These are phyloP conservation scores for Triplophysa siluroides DNA, from an alignment of 2,113 vertebrate species.

Conservation along the genomic window DNA sequence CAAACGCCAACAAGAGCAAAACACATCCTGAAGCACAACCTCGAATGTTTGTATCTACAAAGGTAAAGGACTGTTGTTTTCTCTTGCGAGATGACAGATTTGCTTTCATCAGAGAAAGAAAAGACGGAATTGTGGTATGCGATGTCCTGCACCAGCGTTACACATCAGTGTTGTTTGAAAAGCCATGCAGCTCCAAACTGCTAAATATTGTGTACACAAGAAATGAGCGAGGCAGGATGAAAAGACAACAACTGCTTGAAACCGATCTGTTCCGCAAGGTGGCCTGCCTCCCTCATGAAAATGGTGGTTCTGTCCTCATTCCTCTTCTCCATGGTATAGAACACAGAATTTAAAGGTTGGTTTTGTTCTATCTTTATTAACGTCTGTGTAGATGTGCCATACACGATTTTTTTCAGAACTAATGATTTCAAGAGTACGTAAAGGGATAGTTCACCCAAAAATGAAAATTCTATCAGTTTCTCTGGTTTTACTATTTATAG, in stretches of 20 bases:
- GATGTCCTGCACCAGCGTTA: constrained; percentile 25
- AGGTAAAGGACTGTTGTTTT: constrained; percentile 41
- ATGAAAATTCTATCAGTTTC: no score
- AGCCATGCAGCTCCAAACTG: constrained; percentile 24
- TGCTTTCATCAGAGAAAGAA: constrained; percentile 46
- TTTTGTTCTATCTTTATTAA: not conserved
- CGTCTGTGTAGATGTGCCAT: not conserved
- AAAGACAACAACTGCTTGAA: constrained; percentile 2
- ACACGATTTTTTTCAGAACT: no score
- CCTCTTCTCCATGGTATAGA: not conserved
- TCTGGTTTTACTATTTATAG: no score
- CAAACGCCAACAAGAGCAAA: not conserved
- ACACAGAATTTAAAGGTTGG: constrained; percentile 21
- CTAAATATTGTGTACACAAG: constrained; percentile 13
- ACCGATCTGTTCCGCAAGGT: not conserved
- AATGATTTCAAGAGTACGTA: no score
- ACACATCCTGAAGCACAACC: constrained; percentile 21
- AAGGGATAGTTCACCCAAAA: no score
- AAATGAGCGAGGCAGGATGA: not conserved
- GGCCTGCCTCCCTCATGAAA: constrained; percentile 11
- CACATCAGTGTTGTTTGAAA: constrained; percentile 25
- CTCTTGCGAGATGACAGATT: constrained; percentile 1
- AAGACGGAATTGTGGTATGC: constrained; percentile 5
- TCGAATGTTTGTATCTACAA: constrained; percentile 38
- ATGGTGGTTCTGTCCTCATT: constrained; percentile 13